Conservation (phyloP, 2,888 invertebrate genomes). For the Branchinecta sandiegonensis region DNA sequence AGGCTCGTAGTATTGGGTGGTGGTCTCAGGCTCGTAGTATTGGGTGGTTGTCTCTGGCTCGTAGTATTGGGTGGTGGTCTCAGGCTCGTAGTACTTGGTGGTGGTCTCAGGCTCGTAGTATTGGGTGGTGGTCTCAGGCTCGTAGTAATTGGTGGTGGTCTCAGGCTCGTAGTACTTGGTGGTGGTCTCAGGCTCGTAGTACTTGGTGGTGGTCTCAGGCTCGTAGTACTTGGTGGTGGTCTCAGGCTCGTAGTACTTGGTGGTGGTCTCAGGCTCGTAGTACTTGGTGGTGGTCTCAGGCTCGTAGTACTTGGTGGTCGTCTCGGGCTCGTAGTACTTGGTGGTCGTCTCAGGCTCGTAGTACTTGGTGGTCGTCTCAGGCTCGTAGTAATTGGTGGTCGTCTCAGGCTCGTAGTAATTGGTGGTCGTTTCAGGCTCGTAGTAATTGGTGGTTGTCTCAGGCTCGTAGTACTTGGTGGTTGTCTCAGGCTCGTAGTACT, state of each 20-base stretch:
- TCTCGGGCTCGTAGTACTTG: neutral
- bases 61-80: neutral
- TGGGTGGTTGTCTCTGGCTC: neutral
- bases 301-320: conserved; percentile 2
- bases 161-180: neutral
- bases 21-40: neutral
- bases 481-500: neutral
- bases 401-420: neutral
- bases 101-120: neutral
- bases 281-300: neutral
- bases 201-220: neutral
- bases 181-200: neutral
- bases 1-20: neutral
- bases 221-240: neutral
- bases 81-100: too few relatives aligned
- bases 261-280: neutral
- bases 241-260: neutral
- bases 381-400: neutral
- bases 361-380: neutral
- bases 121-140: neutral
- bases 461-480: neutral
- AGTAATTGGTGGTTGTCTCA: neutral
- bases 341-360: neutral
- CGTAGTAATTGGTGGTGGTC: neutral
- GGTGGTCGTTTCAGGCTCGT: neutral